Base-by-base conservation (phyloP, 92 coral and sea anemone species). In the Metridium senile region DNA sequence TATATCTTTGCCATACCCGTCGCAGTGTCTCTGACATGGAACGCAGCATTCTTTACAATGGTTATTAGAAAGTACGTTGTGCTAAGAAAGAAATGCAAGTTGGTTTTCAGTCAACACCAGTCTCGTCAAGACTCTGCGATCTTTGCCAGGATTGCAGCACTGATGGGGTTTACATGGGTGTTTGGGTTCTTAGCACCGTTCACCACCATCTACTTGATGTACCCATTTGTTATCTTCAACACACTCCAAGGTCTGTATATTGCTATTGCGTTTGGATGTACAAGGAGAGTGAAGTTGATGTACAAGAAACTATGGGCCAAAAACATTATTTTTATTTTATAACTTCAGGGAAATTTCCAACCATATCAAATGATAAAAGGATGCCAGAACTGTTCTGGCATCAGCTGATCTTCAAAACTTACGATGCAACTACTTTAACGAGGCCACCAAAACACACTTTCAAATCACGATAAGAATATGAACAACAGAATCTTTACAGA, bases 131-230 rank as follows among this genome's bases (percentile, higher is more conserved):
- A 75, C 70, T 34, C 76, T 16, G 29, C 62, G 43, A 70, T 86
- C 13, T 86, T 64, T 61, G 79, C 74, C 20, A 72, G 77, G 32
- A 81, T 86, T 51, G 78, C 90, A 33, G 75, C 83, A 29, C 70
- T 79, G 23, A 72, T 85, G 76, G 89, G 89, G 19, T 79, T 79
- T 63, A 64, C 84, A 1, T 86, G 87, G 87, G 52, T 71, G 58
- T 65, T 82, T 72, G 91, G 84, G 25, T 63, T 86, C 75, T 52
- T 86, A 19, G 82, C 73, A 35, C 77, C 82, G 28, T 16, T 86
- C 32, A 69, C 70, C 70, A 22, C 86, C 9, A 34, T 27, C 39
- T 77, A 76, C 69, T 58, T 86, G 68, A 58, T 67, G 82, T 86
- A 74, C 39, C 67, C 86, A 11, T 81, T 81, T 30, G 82, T 73